Conservation (phyloP, 2,888 invertebrate species). For the Drosophila antonietae region DNA sequence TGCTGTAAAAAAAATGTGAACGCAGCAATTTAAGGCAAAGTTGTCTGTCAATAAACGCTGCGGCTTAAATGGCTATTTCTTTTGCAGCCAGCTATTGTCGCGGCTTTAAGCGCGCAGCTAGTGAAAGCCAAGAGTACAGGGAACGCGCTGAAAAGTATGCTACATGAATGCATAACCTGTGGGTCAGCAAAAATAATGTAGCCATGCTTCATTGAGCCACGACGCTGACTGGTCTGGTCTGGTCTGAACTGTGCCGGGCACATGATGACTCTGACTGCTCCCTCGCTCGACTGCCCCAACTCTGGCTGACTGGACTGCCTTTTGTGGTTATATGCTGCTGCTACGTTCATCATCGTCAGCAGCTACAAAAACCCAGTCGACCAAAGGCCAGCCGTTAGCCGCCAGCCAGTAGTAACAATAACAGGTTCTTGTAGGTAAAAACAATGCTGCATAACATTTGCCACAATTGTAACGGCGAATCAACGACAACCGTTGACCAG, state of each 20-base stretch:
- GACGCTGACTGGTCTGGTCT: constrained; percentile 18
- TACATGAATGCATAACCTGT: constrained; percentile 68
- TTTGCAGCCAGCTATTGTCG: constrained; percentile 7
- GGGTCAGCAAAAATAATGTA: constrained; percentile 64
- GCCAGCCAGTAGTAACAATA: constrained; percentile 15
- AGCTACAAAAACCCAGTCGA: constrained; percentile 48
- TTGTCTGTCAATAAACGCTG: constrained; percentile 58
- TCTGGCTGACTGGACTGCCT: constrained; percentile 24
- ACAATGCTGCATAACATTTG: constrained; percentile 45
- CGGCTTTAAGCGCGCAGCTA: constrained; percentile 31
- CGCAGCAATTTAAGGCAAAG: constrained; percentile 57
- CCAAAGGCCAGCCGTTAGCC: constrained; percentile 21
- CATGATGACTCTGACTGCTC: neutral
- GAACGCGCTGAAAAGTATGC: constrained; percentile 55
- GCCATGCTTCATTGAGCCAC: constrained; percentile 65
- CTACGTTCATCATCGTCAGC: constrained; percentile 26
- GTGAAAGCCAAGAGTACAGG: constrained; percentile 6
- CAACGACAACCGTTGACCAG: constrained; percentile 55
- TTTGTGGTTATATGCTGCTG: constrained; percentile 51
- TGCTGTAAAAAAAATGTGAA: constrained; percentile 43
- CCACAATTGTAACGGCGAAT: constrained; percentile 52
- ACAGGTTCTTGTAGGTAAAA: constrained; percentile 31
- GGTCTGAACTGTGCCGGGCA: constrained; percentile 3
- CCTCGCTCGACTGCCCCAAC: neutral
- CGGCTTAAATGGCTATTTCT: constrained; percentile 52